Evolutionary conservation across 1,140 invertebrate species (phyloP).

Genomic region (Aphis craccivora): DNA sequence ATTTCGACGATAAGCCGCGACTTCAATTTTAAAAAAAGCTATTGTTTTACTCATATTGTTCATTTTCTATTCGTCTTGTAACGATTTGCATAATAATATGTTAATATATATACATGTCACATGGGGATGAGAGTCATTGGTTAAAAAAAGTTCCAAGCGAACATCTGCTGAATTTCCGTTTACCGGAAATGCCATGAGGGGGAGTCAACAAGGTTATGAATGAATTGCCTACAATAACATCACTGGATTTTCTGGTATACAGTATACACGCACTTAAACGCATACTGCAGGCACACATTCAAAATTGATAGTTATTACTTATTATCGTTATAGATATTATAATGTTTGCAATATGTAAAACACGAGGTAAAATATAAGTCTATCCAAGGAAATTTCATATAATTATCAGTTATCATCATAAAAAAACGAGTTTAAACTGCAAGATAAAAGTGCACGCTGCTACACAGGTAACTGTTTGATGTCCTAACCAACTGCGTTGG

Average conservation of each 20-base stretch:
- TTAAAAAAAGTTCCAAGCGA: background rate
- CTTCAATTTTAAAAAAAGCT: background rate
- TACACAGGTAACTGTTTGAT: background rate
- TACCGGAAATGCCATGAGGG: constrained; percentile 21
- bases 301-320: constrained; percentile 1
- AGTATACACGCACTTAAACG: background rate
- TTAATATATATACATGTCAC: background rate
- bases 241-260: background rate
- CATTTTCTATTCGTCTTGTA: background rate
- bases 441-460: constrained; percentile 22
- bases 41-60: background rate
- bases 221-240: background rate
- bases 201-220: background rate
- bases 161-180: constrained; percentile 39
- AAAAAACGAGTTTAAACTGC: constrained; percentile 12
- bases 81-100: background rate
- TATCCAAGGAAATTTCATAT: background rate
- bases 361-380: background rate
- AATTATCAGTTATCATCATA: constrained; percentile 1
- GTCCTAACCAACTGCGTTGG: background rate
- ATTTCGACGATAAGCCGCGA: background rate
- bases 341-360: background rate
- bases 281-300: background rate
- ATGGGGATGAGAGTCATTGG: background rate
- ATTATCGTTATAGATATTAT: background rate